Evolutionary conservation across 2,888 invertebrate species (phyloP), one percentile per base, ranked within the genome.

Genomic region (Ernsta delagoae): DNA sequence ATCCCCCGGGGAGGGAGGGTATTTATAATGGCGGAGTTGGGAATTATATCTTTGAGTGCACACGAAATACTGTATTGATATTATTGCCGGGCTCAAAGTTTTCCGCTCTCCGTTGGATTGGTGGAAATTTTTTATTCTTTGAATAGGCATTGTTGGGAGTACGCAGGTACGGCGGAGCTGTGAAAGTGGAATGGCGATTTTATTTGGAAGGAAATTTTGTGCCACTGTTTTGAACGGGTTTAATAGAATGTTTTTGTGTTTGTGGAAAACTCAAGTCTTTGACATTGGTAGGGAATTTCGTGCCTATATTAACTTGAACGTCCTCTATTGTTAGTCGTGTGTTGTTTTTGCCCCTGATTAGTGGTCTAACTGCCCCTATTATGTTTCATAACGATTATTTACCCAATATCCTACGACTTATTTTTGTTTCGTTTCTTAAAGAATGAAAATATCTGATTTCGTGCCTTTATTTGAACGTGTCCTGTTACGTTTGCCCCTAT

Each of bases 1-100:
- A 50, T 50, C 50, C 50, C 50, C 16, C 50, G 50, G 50, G 50
- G 74, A 74, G 45, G 45, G 76, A 76, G 79, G 85, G 86, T 89
- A 90, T 89, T 89, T 90, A 48, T 48, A 48, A 89, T 85, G 82
- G 79, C 77, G 81, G 53, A 81, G 34, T 57, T 62, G 59, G 60
- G 60, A 67, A 67, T 61, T 66, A 60, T 66, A 16, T 67, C 24
- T 67, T 61, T 43, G 34, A 64, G n/a, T 54, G 60, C 66, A 65
- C 65, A 65, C 59, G 16, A 39, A 65, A 61, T 61, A 48, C 24
- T 56, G 45, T 67, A 67, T 61, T 61, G 54, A 56, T 67, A 66
- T 39, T 57, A 39, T 57, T 56, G n/a, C 7, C 5, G 8, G 50
- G 4, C 50, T 50, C 50, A 24, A 16, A 50, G 50, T 50, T 50